Evolutionary conservation across 2,888 invertebrate genomes (phyloP), one percentile per base, ranked within the genome.

Genomic region (Diarsia brunnea): DNA sequence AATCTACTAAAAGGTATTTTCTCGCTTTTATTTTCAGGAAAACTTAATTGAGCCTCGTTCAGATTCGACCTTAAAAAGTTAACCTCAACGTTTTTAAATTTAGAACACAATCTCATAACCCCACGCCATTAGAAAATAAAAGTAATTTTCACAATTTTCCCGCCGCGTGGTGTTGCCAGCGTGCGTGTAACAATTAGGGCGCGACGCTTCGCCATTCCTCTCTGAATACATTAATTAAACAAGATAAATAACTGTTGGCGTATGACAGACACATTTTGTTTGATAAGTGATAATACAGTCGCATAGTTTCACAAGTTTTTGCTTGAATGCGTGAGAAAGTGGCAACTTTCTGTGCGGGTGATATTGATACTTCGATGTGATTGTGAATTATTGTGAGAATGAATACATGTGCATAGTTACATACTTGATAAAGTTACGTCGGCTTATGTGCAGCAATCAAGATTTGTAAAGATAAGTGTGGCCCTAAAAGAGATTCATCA

Each of bases 181-280:
- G 73, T 82, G 88, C 88, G 88, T 88, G 90, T 71, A 83, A 84
- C 87, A 93, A 94, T 91, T 90, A 92, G 94, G 90, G 93, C 94
- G 93, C 84, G 90, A 93, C 93, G 91, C 83, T 73, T 82, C 79
- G 73, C 84, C 88, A 86, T 84, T 81, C 80, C 84, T 82, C 79
- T 81, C 85, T 88, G 81, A 74, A 76, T 84, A 82, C 83, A 85
- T 86, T 89, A 89, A 91, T 90, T 87, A 83, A 85, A 85, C 81
- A 85, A 87, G 82, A 85, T 88, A 83, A 87, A 85, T 87, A 81
- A 87, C 88, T 82, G 81, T 79, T 86, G 81, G 84, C 80, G 85
- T 70, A 72, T 70, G 64, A 74, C 83, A 78, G 51, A 78, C 60
- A 79, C 69, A 81, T 65, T 82, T 73, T 82, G 74, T 81, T 53